Conservation (phyloP, 2,113 vertebrate genomes). For the Psilopsiagon aurifrons region DNA sequence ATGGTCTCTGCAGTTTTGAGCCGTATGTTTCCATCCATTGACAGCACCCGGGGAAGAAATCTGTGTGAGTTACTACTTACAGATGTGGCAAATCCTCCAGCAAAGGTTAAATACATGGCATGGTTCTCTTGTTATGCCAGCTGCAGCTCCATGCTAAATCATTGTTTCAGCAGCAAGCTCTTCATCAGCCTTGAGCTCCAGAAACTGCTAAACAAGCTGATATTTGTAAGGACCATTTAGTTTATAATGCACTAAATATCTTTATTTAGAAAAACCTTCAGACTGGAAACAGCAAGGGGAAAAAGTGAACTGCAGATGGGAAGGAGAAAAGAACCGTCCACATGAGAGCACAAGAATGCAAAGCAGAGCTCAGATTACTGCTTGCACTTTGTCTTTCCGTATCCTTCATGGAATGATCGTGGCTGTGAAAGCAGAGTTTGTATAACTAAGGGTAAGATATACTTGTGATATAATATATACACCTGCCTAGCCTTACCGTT, state of each 20-base stretch:
- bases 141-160: slow-evolving; percentile 44
- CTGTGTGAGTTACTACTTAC: slow-evolving; percentile 47
- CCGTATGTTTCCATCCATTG: slow-evolving; percentile 20
- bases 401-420: neutral
- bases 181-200: slow-evolving; percentile 4
- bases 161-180: slow-evolving; percentile 45
- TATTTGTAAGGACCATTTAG: neutral
- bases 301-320: neutral
- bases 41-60: slow-evolving; percentile 18
- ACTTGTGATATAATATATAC: neutral
- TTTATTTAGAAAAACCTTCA: slow-evolving; percentile 25
- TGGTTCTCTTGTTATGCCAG: slow-evolving; percentile 40
- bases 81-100: slow-evolving; percentile 57
- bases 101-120: slow-evolving; percentile 53
- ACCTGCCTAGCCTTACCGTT: neutral
- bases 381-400: neutral
- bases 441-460: neutral
- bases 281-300: neutral
- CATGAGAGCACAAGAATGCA: neutral
- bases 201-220: slow-evolving; percentile 41
- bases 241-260: neutral
- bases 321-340: neutral
- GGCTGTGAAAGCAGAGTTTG: neutral
- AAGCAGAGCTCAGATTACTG: neutral
- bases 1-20: neutral